These are phyloP conservation scores for Maniola jurtina DNA, from an alignment of 1,140 invertebrate species.

Conservation along the genomic window DNA sequence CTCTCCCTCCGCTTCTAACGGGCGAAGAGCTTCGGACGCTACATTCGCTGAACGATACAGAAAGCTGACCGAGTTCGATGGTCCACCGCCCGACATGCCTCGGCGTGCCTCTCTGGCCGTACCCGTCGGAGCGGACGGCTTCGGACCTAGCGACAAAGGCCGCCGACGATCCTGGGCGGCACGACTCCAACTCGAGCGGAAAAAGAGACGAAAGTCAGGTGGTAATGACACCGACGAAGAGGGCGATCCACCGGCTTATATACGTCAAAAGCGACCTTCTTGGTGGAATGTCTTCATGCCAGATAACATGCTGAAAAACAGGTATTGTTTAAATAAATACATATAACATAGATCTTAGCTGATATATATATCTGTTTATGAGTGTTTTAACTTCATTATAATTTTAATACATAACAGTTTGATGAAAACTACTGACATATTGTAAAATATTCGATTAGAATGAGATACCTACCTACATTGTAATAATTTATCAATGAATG, in stretches of 20 bases:
- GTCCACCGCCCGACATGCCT: slow-evolving; percentile 61
- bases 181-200: slow-evolving; percentile 68
- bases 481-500: too few species aligned
- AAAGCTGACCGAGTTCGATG: slow-evolving; percentile 77
- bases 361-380: neutral
- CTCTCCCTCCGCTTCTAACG: slow-evolving; percentile 54
- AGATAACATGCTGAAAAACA: slow-evolving; percentile 83
- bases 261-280: slow-evolving; percentile 86
- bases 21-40: slow-evolving; percentile 65
- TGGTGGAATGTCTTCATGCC: slow-evolving; percentile 93
- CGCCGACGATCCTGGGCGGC: slow-evolving; percentile 81
- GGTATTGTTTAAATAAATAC: slow-evolving; percentile 56
- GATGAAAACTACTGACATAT: too few species aligned
- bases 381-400: neutral
- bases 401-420: slow-evolving; percentile 10
- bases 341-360: too few species aligned
- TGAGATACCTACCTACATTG: too few species aligned
- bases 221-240: slow-evolving; percentile 77
- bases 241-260: slow-evolving; percentile 74
- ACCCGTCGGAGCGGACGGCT: slow-evolving; percentile 74
- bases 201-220: slow-evolving; percentile 73
- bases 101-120: slow-evolving; percentile 87
- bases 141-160: slow-evolving; percentile 81
- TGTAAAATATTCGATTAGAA: too few species aligned
- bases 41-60: slow-evolving; percentile 67